These are phyloP conservation scores for Thalassophryne amazonica DNA, from an alignment of 2,797 vertebrate genomes.

Conservation along the genomic window DNA sequence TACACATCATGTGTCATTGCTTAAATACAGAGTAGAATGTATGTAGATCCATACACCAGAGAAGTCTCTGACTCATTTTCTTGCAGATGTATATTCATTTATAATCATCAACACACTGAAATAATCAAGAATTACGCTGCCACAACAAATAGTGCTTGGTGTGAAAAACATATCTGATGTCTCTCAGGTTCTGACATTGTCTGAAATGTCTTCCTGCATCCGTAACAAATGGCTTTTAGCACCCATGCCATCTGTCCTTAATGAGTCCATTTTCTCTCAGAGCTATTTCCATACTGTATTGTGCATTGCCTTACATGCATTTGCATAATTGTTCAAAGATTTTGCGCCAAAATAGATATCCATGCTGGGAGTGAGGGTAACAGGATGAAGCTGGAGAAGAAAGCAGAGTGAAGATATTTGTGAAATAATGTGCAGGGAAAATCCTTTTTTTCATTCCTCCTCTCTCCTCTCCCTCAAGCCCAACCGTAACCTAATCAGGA, in stretches of 20 bases:
- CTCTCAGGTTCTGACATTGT: conserved; percentile 74
- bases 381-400: conserved; percentile 74
- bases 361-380: conserved; percentile 83
- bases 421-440: conserved; percentile 88
- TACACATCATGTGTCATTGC: conserved; percentile 2
- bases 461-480: conserved; percentile 77
- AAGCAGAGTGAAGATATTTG: conserved; percentile 82
- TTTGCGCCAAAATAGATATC: conserved; percentile 95
- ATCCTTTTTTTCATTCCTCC: conserved; percentile 85
- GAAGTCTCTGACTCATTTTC: conserved; percentile 16
- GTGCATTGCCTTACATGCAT: conserved; percentile 88
- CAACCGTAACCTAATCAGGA: conserved; percentile 92
- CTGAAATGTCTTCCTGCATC: conserved; percentile 71
- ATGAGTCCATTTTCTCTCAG: conserved; percentile 90
- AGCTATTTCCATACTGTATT: conserved; percentile 92
- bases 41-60: conserved; percentile 24
- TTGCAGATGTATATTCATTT: conserved; percentile 46
- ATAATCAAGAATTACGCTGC: conserved; percentile 73
- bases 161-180: conserved; percentile 73
- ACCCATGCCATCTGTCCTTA: conserved; percentile 92
- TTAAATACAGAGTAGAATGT: conserved; percentile 30
- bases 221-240: conserved; percentile 84
- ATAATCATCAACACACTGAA: conserved; percentile 59
- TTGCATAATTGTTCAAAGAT: conserved; percentile 98
- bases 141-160: conserved; percentile 69